Percentiles rank a stretch among this genome's conserved stretches.
Conservation (phyloP, 2,797 vertebrate species). For the Anolis apletophallus region DNA sequence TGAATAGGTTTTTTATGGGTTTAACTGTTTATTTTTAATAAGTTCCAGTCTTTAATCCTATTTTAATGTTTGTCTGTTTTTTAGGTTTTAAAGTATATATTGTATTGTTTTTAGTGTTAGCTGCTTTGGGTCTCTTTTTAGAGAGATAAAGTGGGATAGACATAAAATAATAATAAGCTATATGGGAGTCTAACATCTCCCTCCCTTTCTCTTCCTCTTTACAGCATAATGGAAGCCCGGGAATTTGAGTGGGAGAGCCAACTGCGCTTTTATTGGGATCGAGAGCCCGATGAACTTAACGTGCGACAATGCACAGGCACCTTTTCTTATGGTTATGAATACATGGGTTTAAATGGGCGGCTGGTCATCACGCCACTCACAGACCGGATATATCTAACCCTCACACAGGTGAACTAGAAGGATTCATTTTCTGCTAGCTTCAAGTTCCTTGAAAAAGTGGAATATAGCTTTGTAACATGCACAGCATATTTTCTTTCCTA, state of each 20-base stretch:
- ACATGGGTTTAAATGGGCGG: constrained; percentile 97
- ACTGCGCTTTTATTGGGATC: constrained; percentile 93
- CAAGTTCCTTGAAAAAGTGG: not conserved
- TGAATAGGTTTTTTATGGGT: no score
- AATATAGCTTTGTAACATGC: no score
- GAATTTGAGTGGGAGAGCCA: constrained; percentile 99
- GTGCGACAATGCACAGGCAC: constrained; percentile 92
- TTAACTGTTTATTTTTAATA: no score
- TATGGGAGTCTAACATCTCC: not conserved
- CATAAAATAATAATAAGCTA: no score
- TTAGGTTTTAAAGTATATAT: no score
- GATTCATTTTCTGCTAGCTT: rapidly evolving
- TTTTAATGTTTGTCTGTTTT: no score
- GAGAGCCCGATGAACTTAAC: constrained; percentile 84
- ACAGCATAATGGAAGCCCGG: constrained; percentile 89
- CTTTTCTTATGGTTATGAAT: constrained; percentile 95
- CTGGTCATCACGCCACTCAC: constrained; percentile 97
- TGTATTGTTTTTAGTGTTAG: no score
- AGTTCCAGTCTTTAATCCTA: no score
- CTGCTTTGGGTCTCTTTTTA: no score
- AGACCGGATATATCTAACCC: constrained; percentile 95
- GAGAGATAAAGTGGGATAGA: no score
- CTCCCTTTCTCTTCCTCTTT: not conserved
- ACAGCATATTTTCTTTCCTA: no score
- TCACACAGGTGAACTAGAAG: constrained; percentile 88